Evolutionary conservation across 1,140 invertebrate species (phyloP), one percentile per base, ranked within the genome.

Genomic region (Caerostris extrusa): DNA sequence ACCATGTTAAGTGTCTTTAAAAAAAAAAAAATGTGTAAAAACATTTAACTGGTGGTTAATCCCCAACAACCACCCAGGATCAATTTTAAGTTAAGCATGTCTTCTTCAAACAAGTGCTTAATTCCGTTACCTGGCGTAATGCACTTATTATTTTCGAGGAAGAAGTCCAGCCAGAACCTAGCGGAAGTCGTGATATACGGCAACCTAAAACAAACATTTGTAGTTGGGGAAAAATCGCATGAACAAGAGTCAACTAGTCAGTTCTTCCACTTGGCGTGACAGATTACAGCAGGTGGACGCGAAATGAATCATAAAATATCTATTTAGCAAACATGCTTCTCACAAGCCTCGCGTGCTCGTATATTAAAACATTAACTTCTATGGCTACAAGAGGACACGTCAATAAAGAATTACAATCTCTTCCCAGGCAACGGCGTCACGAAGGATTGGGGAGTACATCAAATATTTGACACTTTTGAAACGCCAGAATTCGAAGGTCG

Each of bases 281-380:
- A 91, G 58, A 56, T 77, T 81, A 91, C 86, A 81, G 56, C 71
- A 91, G 69, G 89, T 91, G 89, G 14, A 91, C 69, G 89, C 67
- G 58, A 91, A 91, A 82, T 91, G 89, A 91, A 91, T 91, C 89
- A 91, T 91, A 82, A 91, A 91, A 91, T 91, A 91, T 91, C 89
- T 91, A 91, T 91, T 91, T 58, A 69, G 69, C 89, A 81, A 91
- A 91, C 69, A 91, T 34, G 64, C 57, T 7, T 60, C 85, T 61
- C 85, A 12, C 88, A 55, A 71, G 3, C 67, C 12, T 71, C 34
- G 88, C 71, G 69, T 91, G 71, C 57, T 7, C 69, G 69, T 91
- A 82, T 91, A 91, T 91, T 82, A 91, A 82, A 91, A 82, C 89
- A 91, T 91, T 81, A 81, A 90, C 64, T 85, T 85, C 55, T 85